A percentile compares a stretch with the other conserved stretches of the same genome.
Conservation (phyloP, 2,888 invertebrate genomes). For the Athalia rosae region DNA sequence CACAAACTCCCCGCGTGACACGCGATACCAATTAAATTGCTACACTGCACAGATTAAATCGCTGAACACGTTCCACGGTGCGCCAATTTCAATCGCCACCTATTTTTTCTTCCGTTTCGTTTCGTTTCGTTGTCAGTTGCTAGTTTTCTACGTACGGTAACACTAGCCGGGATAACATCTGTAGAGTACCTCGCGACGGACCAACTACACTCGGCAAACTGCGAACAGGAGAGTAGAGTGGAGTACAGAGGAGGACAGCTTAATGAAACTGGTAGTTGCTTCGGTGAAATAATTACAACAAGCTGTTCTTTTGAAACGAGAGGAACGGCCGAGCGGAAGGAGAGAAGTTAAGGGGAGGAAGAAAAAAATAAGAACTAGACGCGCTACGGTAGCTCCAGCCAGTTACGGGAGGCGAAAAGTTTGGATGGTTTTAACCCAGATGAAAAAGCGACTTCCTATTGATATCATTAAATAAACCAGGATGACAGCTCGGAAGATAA, state of each 20-base stretch:
- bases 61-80: neutral
- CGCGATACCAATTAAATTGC: slow-evolving; percentile 6
- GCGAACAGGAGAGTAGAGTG: neutral
- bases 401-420: neutral
- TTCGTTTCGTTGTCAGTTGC: slow-evolving; percentile 11
- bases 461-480: slow-evolving; percentile 44
- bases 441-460: neutral
- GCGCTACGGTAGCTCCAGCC: neutral
- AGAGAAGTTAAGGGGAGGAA: neutral
- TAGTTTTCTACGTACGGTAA: neutral
- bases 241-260: neutral
- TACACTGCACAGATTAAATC: neutral
- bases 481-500: slow-evolving; percentile 45
- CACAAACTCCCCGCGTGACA: neutral
- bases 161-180: slow-evolving; percentile 12
- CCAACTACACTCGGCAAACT: slow-evolving; percentile 8
- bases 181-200: slow-evolving; percentile 24
- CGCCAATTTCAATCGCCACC: too few relatives aligned
- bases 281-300: neutral
- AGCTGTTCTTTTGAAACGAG: neutral
- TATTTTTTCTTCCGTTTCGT: neutral
- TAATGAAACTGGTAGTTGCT: slow-evolving; percentile 14
- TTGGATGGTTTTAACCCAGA: neutral
- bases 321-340: neutral
- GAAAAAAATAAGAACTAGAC: neutral